Evolutionary conservation across 2,113 vertebrate species (phyloP), one percentile per base, ranked within the genome.

Genomic region (Phylloscopus trochilus): DNA sequence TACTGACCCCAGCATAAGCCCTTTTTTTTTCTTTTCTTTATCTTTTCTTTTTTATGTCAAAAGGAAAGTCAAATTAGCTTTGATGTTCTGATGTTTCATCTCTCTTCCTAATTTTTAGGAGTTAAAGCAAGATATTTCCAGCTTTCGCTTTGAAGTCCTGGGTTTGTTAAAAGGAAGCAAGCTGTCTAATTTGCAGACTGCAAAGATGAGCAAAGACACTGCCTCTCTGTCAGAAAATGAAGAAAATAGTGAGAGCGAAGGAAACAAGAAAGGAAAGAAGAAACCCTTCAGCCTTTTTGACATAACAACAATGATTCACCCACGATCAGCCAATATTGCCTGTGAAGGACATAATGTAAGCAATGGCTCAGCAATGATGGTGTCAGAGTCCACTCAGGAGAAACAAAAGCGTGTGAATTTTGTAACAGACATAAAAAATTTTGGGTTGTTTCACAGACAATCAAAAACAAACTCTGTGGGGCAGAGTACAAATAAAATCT

Each of bases 51-150:
- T 80, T 66, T 26, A 55, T 76, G 87, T 70, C 20, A 46, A 76
- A 46, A 72, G 8, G 13, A 73, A 88, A 81, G 13, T 78, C 26
- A 89, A 56, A 70, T 72, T 47, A 70, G 11, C 39, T 92, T 96
- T 90, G 56, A 35, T 70, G 23, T 20, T 63, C 15, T 94, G 64
- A 90, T 15, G 1, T 73, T 85, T 62, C 30, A 31, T 86, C 60
- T 91, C 87, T 67, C 46, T 78, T 96, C 58, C 30, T 70, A 53
- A 77, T 80, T 92, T 96, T 63, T 92, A 99, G 99, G 99, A 99
- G 93, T 97, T 99, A 68, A 99, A 99, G 93, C 99, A 99, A 96
- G 99, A 99, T 94, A 99, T 99, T 96, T 99, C 99, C 81, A 99
- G 99, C 87, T 99, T 99, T 96, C 99, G 99, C 83, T 99, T 99